Base-by-base conservation (phyloP, 2,888 invertebrate species). In the Acronicta psi region DNA sequence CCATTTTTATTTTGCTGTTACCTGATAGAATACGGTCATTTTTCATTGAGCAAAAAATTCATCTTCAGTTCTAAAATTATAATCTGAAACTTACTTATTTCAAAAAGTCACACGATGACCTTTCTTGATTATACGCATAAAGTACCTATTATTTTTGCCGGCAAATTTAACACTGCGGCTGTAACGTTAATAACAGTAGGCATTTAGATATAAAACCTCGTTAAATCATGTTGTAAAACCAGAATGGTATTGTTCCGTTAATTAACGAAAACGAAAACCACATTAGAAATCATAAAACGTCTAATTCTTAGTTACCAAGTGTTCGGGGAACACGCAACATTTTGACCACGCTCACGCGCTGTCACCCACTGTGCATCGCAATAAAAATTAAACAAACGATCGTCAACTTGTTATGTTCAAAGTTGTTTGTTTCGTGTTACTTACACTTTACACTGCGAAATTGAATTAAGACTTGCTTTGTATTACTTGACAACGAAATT, bases 241-340 rank as follows among this genome's bases (percentile, higher is more conserved):
- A 64, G 44, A 59, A 63, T 74, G 55, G 56, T 67, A 82, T 83
- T 84, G 83, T 85, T 80, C 67, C 62, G 54, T 78, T 82, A 84
- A 84, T 84, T 84, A 81, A 81, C 71, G 75, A 70, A 74, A 83
- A 82, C 59, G 77, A 78, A 74, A 81, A 81, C 74, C 75, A 78
- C 78, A 81, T 71, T 80, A 53, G 54, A 64, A 66, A 76, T 77
- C 81, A 80, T 82, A 79, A 84, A 84, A 80, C 78, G 79, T 82
- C 79, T 83, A 84, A 84, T 84, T 83, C 75, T 73, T 70, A 43
- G 25, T 80, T 75, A 75, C 76, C 77, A 77, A 80, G 81, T 76
- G 75, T 67, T 62, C 53, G 63, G 64, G 64, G 40, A 63, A 47
- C 80, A 79, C 79, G 80, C 79, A 42, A 79, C 55, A 42, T 45